Evolutionary conservation across 2,113 vertebrate genomes (phyloP).

Genomic region (Myotis brandtii): DNA sequence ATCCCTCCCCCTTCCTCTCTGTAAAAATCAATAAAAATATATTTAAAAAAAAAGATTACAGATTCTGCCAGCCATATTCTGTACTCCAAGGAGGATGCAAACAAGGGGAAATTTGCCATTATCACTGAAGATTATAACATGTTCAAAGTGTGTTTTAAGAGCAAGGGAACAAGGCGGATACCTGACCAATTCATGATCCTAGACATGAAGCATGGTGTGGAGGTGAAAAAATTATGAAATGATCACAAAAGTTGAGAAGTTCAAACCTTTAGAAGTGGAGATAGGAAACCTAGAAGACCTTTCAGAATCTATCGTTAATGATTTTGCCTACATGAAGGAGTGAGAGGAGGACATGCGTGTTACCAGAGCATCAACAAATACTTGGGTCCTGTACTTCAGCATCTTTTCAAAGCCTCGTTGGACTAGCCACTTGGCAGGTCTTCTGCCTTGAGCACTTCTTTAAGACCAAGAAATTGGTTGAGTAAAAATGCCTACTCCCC

Average conservation of each 20-base stretch:
- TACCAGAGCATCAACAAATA: background rate
- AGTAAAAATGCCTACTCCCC: background rate
- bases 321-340: background rate
- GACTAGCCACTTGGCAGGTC: background rate
- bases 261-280: background rate
- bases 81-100: conserved; percentile 97
- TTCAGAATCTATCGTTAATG: background rate
- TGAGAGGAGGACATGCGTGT: background rate
- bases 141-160: conserved; percentile 99
- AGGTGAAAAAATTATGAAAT: background rate
- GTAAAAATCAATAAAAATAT: no score
- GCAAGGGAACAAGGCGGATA: conserved; percentile 87
- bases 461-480: background rate
- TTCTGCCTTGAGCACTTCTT: background rate
- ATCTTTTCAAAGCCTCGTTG: background rate
- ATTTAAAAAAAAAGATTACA: conserved; percentile 90
- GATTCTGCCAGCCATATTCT: conserved; percentile 96
- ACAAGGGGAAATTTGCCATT: conserved; percentile 98
- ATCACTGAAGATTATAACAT: conserved; percentile 99
- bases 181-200: background rate
- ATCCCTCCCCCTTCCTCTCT: no score
- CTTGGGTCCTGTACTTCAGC: background rate
- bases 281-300: background rate
- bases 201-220: background rate
- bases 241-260: background rate